These are phyloP conservation scores for Spisula subtruncata DNA, from an alignment of 2,888 invertebrate genomes.

Conservation along the genomic window DNA sequence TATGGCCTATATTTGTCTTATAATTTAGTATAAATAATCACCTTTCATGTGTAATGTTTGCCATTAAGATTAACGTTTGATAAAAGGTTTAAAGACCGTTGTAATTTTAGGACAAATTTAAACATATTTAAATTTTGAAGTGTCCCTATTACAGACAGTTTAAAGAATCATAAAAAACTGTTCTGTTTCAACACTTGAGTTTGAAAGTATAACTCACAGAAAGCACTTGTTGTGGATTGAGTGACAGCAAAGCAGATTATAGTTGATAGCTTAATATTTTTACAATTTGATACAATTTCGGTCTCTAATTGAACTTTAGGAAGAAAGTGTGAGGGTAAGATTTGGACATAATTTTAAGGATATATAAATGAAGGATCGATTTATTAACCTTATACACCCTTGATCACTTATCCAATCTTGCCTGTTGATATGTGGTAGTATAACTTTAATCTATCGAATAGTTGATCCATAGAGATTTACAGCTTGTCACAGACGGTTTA, in stretches of 20 bases:
- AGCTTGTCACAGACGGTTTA: too few relatives aligned
- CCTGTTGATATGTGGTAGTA: too few relatives aligned
- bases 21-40: not conserved
- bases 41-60: constrained; percentile 6
- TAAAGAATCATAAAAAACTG: constrained; percentile 8
- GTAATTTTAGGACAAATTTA: not conserved
- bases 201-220: not conserved
- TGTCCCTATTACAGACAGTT: not conserved
- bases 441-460: too few relatives aligned
- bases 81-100: not conserved
- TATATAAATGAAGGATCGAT: too few relatives aligned
- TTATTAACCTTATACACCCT: too few relatives aligned
- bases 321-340: too few relatives aligned
- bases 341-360: too few relatives aligned
- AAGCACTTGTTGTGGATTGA: not conserved
- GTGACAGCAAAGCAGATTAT: not conserved
- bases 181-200: not conserved
- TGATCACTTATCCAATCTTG: too few relatives aligned
- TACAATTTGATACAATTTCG: not conserved
- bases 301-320: not conserved
- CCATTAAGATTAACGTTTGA: constrained; percentile 4
- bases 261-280: not conserved
- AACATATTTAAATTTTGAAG: not conserved
- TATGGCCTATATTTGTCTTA: not conserved
- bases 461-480: too few relatives aligned